phyloP scores from a whole-genome alignment of 23 tunicate genomes.

The Oikopleura vanhoeffeni region DNA sequence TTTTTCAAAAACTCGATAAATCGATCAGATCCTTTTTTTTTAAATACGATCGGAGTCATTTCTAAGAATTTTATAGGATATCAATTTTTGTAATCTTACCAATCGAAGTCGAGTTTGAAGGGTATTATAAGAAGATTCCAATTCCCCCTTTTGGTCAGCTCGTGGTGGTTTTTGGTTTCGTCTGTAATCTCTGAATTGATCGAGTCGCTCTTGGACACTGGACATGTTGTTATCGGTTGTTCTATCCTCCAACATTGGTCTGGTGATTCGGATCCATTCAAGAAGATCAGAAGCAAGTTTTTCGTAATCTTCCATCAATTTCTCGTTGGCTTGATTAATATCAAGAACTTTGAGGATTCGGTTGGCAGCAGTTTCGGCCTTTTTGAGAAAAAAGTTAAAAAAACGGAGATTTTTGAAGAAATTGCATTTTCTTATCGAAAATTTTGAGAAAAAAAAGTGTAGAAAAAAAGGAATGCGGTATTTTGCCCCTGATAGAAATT shows the following conservation, averaged over 20 bases:
- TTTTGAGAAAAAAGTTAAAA: no score
- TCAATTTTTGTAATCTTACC: no score
- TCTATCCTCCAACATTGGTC: constrained; percentile 89
- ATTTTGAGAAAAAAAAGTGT: background rate
- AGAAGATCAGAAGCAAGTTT: constrained; percentile 91
- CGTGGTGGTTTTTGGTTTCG: constrained; percentile 83
- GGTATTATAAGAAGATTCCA: constrained; percentile 94
- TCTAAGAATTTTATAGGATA: no score
- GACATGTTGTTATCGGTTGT: constrained; percentile 91
- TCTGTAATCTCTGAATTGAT: constrained; percentile 82
- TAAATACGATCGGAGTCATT: no score
- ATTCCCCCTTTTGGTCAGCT: constrained; percentile 84
- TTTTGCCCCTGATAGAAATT: background rate
- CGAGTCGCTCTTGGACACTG: constrained; percentile 74
- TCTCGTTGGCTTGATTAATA: constrained; percentile 92
- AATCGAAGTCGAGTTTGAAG: constrained; percentile 84
- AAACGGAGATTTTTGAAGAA: no score
- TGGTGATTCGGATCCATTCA: constrained; percentile 86
- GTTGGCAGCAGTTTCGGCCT: constrained; percentile 99
- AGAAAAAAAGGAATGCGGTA: background rate
- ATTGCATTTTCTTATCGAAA: background rate
- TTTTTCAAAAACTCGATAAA: no score
- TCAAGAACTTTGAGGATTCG: constrained; percentile 88
- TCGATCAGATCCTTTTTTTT: no score
- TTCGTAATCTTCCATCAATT: constrained; percentile 95